phyloP scores from a whole-genome alignment of 2,888 invertebrate genomes.

The Protophormia terraenovae region DNA sequence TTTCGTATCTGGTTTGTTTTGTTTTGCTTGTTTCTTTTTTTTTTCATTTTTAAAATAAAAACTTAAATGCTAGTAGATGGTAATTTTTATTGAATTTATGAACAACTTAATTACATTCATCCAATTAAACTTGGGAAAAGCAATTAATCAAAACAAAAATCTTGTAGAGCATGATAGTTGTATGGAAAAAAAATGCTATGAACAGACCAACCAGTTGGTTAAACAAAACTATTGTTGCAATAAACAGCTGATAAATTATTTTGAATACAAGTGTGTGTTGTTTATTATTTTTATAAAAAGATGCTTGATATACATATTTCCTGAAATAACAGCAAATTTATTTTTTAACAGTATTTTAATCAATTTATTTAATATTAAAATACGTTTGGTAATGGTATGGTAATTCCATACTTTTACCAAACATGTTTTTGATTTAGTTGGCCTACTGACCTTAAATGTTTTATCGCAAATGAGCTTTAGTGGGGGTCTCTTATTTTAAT shows the following conservation, averaged over 20 bases:
- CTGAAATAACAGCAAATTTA: too few species aligned
- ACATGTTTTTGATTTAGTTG: too few species aligned
- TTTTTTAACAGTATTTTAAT: too few species aligned
- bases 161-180: conserved; percentile 42
- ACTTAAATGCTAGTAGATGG: conserved; percentile 31
- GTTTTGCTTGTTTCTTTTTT: too few species aligned
- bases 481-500: too few species aligned
- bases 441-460: too few species aligned
- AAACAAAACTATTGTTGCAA: background rate
- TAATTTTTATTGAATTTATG: conserved; percentile 70
- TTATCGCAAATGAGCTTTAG: too few species aligned
- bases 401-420: too few species aligned
- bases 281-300: too few species aligned
- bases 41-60: background rate
- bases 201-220: conserved; percentile 3
- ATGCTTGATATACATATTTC: too few species aligned
- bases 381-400: too few species aligned
- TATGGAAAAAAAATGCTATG: background rate
- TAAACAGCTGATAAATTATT: background rate
- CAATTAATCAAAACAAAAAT: conserved; percentile 76
- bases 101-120: conserved; percentile 79
- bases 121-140: conserved; percentile 78
- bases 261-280: background rate
- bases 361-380: too few species aligned
- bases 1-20: conserved; percentile 18